phyloP scores from a whole-genome alignment of 2,113 vertebrate genomes.

The Oreochromis aureus region DNA sequence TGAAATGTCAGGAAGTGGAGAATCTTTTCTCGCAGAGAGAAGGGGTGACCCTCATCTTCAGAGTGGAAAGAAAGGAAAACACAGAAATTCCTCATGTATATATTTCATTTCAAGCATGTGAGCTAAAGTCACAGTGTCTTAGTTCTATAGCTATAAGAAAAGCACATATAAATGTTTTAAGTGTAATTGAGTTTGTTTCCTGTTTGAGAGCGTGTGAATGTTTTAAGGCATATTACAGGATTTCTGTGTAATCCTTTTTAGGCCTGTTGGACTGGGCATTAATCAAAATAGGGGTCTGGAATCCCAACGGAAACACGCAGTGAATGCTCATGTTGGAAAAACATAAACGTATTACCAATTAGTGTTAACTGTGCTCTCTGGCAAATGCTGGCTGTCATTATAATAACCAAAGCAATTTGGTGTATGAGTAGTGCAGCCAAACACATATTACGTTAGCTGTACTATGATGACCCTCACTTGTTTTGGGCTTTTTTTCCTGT shows the following conservation, averaged over 20 bases:
- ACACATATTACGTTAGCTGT: conserved; percentile 36
- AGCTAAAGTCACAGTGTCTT: not conserved
- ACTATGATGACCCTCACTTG: conserved; percentile 20
- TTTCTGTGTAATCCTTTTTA: not conserved
- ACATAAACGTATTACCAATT: conserved; percentile 58
- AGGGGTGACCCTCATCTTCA: conserved; percentile 22
- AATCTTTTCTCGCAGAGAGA: conserved; percentile 4
- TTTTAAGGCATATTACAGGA: not conserved
- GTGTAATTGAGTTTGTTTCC: not conserved
- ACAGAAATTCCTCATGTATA: not conserved
- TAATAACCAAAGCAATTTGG: conserved; percentile 48
- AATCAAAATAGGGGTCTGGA: not conserved
- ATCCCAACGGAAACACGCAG: conserved; percentile 8
- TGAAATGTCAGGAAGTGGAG: conserved; percentile 32
- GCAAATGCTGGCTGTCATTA: conserved; percentile 44
- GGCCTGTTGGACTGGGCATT: not conserved
- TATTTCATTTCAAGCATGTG: not conserved
- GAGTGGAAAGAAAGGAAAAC: not conserved
- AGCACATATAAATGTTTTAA: not conserved
- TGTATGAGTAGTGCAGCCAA: conserved; percentile 28
- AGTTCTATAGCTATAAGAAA: not conserved
- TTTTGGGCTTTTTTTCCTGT: not conserved
- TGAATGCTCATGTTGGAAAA: conserved; percentile 47
- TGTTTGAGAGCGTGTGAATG: not conserved
- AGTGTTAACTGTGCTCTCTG: conserved; percentile 51